phyloP scores from a whole-genome alignment of 2,888 invertebrate genomes.

The Drosophila pseudotakahashii region DNA sequence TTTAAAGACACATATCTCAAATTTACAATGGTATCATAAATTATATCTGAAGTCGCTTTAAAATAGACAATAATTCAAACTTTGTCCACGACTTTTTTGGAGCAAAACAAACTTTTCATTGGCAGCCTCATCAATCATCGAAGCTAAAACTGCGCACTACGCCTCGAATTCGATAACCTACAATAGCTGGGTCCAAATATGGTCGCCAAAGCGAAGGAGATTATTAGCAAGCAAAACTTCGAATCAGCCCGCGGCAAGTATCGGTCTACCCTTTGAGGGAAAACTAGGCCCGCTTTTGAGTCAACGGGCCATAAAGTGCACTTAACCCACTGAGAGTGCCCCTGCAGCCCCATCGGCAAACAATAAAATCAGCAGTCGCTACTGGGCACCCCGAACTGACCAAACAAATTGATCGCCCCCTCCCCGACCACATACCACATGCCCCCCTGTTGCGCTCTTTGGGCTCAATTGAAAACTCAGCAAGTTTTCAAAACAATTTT shows the following conservation, averaged over 20 bases:
- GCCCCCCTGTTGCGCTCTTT: constrained; percentile 34
- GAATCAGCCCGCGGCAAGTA: constrained; percentile 1
- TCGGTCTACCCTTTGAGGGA: not conserved
- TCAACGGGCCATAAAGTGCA: constrained; percentile 72
- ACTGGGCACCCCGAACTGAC: constrained; percentile 53
- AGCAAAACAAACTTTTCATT: not conserved
- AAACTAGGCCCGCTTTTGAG: constrained; percentile 33
- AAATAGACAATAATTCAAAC: not conserved
- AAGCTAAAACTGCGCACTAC: constrained; percentile 37
- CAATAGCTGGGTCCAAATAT: constrained; percentile 17
- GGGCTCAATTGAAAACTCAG: constrained; percentile 75
- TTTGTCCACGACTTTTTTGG: not conserved
- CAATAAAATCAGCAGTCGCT: constrained; percentile 22
- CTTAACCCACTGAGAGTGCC: constrained; percentile 62
- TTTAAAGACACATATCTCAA: not conserved
- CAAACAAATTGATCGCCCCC: constrained; percentile 64
- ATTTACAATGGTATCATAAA: not conserved
- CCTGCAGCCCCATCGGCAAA: constrained; percentile 6
- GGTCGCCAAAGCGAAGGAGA: constrained; percentile 46
- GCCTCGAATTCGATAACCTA: constrained; percentile 10
- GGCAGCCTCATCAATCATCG: constrained; percentile 55
- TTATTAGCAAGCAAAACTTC: constrained; percentile 38
- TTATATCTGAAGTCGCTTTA: not conserved
- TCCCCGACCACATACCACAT: not conserved
- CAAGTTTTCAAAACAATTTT: constrained; percentile 65